phyloP scores from a whole-genome alignment of 2,113 vertebrate species.

The Pseudonaja textilis region DNA sequence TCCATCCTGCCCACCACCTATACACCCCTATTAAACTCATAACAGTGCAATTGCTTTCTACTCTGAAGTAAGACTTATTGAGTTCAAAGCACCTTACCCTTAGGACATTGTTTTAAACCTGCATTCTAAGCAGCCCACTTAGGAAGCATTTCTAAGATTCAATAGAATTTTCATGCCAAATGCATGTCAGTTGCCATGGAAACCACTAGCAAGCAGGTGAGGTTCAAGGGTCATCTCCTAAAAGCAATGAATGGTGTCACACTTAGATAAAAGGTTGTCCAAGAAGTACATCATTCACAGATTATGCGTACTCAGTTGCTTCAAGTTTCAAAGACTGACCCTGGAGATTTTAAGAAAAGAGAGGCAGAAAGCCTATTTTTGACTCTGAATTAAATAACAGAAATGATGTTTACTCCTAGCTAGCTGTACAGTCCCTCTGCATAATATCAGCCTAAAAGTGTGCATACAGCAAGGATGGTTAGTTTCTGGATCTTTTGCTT shows the following conservation, averaged over 20 bases:
- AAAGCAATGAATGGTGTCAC: conserved; percentile 53
- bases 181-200: conserved; percentile 63
- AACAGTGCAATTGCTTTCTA: not conserved
- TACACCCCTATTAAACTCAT: not conserved
- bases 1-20: not conserved
- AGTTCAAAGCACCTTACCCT: not conserved
- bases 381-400: conserved; percentile 12
- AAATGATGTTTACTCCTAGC: conserved; percentile 9
- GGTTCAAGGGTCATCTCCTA: conserved; percentile 60
- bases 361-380: conserved; percentile 24
- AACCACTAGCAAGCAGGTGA: conserved; percentile 56
- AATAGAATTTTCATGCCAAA: conserved; percentile 43
- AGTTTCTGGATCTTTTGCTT: not conserved
- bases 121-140: not conserved
- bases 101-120: not conserved
- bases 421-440: conserved; percentile 25
- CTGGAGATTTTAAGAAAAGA: conserved; percentile 2
- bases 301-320: conserved; percentile 21
- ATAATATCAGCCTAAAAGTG: not conserved
- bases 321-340: conserved; percentile 31
- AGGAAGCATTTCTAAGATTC: conserved; percentile 38
- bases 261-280: conserved; percentile 56
- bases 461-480: not conserved
- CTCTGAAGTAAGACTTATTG: not conserved
- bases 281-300: conserved; percentile 50